A percentile compares a stretch with the other conserved stretches of the same genome.
These are phyloP conservation scores for Natator depressus DNA, from an alignment of 2,113 vertebrate species.

Conservation along the genomic window DNA sequence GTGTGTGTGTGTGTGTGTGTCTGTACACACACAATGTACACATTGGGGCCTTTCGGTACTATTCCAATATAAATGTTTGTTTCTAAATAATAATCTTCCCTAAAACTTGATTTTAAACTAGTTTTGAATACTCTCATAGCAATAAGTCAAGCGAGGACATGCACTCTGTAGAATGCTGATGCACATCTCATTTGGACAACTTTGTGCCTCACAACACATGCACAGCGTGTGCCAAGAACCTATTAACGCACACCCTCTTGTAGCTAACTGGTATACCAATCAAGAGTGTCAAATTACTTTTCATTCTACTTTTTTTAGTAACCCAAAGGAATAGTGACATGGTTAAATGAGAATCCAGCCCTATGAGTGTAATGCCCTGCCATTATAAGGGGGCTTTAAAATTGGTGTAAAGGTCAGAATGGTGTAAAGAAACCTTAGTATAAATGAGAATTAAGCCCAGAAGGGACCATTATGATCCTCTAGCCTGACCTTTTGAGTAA, in stretches of 20 bases:
- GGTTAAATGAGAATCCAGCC: conserved; percentile 7
- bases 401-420: neutral
- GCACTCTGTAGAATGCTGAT: neutral
- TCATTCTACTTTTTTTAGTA: neutral
- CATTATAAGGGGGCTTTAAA: neutral
- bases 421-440: neutral
- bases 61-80: neutral
- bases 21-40: neutral
- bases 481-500: neutral
- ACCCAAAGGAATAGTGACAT: fast-evolving
- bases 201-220: neutral
- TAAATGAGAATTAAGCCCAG: conserved; percentile 25
- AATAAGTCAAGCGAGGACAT: neutral
- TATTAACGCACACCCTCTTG: neutral
- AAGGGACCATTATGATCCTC: conserved; percentile 5
- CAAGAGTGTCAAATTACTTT: neutral
- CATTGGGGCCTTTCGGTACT: neutral
- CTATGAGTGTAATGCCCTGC: neutral
- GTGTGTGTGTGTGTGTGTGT: conserved; percentile 34
- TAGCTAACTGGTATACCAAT: neutral
- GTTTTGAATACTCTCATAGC: neutral
- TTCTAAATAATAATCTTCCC: neutral
- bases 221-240: neutral
- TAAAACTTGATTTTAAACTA: neutral
- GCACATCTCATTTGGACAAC: neutral